Conservation (phyloP, 1,140 invertebrate species). For the Drosophila lacertosa region DNA sequence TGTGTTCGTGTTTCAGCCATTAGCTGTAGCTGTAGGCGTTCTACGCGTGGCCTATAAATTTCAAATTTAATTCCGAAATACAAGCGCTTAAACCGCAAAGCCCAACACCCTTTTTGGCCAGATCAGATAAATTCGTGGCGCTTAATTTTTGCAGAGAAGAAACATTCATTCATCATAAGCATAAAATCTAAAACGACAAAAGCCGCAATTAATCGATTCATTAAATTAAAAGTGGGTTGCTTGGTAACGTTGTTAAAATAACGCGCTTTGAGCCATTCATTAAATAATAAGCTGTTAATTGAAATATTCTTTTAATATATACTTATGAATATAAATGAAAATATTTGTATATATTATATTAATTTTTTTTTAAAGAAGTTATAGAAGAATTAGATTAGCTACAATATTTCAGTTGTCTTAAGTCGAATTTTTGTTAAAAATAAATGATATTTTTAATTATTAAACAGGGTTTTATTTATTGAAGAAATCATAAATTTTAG, state of each 20-base stretch:
- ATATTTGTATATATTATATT: too few relatives aligned
- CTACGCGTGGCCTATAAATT: conserved; percentile 68
- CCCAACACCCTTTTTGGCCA: conserved; percentile 10
- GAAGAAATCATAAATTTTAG: too few relatives aligned
- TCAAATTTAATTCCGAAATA: conserved; percentile 69
- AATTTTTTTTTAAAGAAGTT: too few relatives aligned
- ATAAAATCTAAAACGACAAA: neutral
- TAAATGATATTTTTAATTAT: too few relatives aligned
- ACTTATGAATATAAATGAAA: too few relatives aligned
- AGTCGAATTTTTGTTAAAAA: too few relatives aligned
- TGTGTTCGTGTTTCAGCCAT: conserved; percentile 41
- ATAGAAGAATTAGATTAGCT: too few relatives aligned
- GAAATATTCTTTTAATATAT: too few relatives aligned
- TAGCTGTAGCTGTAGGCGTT: conserved; percentile 61
- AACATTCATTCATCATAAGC: conserved; percentile 7
- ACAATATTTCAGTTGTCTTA: too few relatives aligned
- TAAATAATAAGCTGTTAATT: too few relatives aligned
- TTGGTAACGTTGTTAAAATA: neutral
- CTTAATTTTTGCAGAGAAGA: conserved; percentile 1
- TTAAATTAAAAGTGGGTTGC: conserved; percentile 1
- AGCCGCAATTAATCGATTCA: conserved; percentile 16
- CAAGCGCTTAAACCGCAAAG: conserved; percentile 55
- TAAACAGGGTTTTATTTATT: too few relatives aligned
- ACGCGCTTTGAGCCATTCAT: too few relatives aligned
- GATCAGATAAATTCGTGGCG: conserved; percentile 18